A percentile compares a stretch with the other conserved stretches of the same genome.
Conservation (phyloP, 2,797 vertebrate genomes). For the Harpagifer antarcticus region DNA sequence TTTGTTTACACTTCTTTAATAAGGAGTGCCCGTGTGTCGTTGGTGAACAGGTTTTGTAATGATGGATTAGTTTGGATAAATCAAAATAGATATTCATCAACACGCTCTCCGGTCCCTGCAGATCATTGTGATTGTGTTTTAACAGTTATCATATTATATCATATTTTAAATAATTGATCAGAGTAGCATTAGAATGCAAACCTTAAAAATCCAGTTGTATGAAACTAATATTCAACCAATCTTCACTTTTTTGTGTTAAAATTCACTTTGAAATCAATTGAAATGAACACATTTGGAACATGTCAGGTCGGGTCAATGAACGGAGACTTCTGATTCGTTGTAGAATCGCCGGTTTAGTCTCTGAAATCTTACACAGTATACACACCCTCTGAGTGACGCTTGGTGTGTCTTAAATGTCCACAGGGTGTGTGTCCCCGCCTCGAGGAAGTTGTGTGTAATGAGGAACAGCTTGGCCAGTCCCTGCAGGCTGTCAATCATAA, state of each 20-base stretch:
- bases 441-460: constrained; percentile 48
- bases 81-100: not conserved
- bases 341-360: not conserved
- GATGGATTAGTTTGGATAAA: not conserved
- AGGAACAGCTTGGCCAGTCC: constrained; percentile 52
- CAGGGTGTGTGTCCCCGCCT: constrained; percentile 57
- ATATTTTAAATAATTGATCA: not conserved
- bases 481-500: constrained; percentile 52
- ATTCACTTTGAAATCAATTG: not conserved
- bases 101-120: not conserved
- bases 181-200: not conserved
- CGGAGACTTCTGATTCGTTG: not conserved
- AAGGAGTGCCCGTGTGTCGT: constrained; percentile 34
- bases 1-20: constrained; percentile 34
- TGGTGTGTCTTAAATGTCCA: constrained; percentile 41
- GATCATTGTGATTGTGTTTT: not conserved
- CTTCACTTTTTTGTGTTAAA: not conserved
- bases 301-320: not conserved
- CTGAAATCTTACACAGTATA: not conserved
- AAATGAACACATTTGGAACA: not conserved
- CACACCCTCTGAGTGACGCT: constrained; percentile 21
- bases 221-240: not conserved
- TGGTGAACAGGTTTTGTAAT: not conserved
- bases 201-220: not conserved
- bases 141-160: too few species aligned